phyloP scores from a whole-genome alignment of 2,888 invertebrate genomes.

The Napeogenes inachia region DNA sequence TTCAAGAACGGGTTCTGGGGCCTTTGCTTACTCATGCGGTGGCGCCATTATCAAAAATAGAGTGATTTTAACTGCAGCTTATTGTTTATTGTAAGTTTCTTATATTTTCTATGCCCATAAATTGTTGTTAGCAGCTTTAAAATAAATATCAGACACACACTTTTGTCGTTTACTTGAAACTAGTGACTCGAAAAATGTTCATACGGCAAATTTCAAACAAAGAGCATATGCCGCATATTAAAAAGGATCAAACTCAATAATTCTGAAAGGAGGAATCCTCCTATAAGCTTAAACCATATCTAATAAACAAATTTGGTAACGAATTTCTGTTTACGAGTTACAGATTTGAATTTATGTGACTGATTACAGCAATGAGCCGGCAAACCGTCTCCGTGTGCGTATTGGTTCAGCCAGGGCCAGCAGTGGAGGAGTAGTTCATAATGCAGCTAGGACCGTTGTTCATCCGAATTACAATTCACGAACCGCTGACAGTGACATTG shows the following conservation, averaged over 20 bases:
- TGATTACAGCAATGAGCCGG: conserved; percentile 8
- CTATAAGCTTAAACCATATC: no score
- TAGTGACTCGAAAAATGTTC: no score
- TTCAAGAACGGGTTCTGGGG: neutral
- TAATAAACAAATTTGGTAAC: no score
- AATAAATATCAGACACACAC: no score
- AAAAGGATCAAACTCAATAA: no score
- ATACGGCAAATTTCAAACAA: no score
- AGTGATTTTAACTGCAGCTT: conserved; percentile 17
- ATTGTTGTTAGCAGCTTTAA: no score
- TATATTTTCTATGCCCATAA: no score
- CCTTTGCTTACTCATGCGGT: neutral
- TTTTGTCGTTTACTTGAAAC: no score
- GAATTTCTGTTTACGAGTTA: neutral
- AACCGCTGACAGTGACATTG: conserved; percentile 46
- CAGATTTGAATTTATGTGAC: neutral
- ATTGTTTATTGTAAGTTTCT: conserved; percentile 8
- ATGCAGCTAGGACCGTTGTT: conserved; percentile 29
- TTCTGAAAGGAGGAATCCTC: no score
- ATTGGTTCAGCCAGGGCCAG: conserved; percentile 44
- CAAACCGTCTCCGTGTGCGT: conserved; percentile 39
- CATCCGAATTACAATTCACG: conserved; percentile 47
- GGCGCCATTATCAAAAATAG: neutral
- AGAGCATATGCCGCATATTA: no score
- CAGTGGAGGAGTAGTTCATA: conserved; percentile 43